phyloP scores from a whole-genome alignment of 37 sponge, comb jelly and placozoan species.

The Crambe crambe region DNA sequence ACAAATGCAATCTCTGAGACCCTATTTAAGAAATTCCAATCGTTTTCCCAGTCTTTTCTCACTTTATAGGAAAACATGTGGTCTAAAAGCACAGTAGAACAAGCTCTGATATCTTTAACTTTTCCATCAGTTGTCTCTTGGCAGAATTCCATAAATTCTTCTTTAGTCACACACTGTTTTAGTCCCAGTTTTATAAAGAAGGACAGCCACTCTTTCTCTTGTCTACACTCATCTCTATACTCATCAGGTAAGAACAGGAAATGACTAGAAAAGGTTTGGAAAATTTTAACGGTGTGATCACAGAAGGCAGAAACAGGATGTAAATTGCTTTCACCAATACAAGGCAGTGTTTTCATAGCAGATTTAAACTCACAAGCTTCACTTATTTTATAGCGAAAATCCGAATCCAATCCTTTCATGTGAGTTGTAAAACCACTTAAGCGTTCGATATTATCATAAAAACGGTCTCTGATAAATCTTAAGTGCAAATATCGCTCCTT shows the following conservation, averaged over 20 bases:
- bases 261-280: neutral
- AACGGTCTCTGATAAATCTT: conserved; percentile 32
- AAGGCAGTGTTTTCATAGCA: neutral
- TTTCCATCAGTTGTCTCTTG: neutral
- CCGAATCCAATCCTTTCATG: neutral
- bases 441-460: conserved; percentile 1
- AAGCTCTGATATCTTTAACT: neutral
- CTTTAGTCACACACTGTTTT: neutral
- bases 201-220: neutral
- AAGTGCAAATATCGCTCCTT: conserved; percentile 36
- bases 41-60: neutral
- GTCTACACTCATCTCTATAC: too few species aligned
- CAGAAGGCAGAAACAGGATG: neutral
- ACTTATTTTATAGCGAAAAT: neutral
- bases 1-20: neutral
- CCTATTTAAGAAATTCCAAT: neutral
- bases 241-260: neutral
- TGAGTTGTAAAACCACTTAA: neutral
- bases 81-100: neutral
- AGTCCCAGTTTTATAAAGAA: neutral
- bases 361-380: neutral
- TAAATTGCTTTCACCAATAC: neutral
- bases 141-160: neutral
- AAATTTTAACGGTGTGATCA: neutral
- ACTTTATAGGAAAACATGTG: neutral